A percentile compares a stretch with the other conserved stretches of the same genome.
These are phyloP conservation scores for Dasyprocta punctata DNA, from an alignment of 2,113 vertebrate genomes.

Conservation along the genomic window DNA sequence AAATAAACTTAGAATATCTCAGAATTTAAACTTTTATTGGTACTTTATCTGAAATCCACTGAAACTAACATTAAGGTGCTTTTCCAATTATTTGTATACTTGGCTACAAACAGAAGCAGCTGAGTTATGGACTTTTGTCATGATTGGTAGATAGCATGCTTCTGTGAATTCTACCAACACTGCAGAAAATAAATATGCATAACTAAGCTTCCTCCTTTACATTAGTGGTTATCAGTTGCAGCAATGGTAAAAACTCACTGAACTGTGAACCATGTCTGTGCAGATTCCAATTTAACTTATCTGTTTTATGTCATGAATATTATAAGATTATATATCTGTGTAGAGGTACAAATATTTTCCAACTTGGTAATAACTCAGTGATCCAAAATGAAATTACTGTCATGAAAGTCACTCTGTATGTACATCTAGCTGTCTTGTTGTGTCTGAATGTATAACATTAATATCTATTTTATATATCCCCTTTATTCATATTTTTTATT, in stretches of 20 bases:
- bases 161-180: neutral
- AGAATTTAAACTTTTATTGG: neutral
- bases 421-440: neutral
- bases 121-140: neutral
- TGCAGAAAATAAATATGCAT: neutral
- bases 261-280: neutral
- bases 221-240: neutral
- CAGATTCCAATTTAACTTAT: neutral
- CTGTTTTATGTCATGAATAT: constrained; percentile 28
- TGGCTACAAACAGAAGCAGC: neutral
- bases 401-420: neutral
- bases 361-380: neutral
- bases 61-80: neutral
- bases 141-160: neutral
- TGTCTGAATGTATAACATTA: neutral
- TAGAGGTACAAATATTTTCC: neutral
- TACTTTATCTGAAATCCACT: neutral
- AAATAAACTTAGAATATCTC: constrained; percentile 21
- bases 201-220: neutral
- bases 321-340: neutral
- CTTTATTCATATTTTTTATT: neutral
- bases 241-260: neutral
- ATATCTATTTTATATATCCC: neutral
- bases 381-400: neutral
- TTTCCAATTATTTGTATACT: constrained; percentile 20